A percentile compares a stretch with the other conserved stretches of the same genome.
These are phyloP conservation scores for Atherix ibis DNA, from an alignment of 2,888 invertebrate genomes.

Conservation along the genomic window DNA sequence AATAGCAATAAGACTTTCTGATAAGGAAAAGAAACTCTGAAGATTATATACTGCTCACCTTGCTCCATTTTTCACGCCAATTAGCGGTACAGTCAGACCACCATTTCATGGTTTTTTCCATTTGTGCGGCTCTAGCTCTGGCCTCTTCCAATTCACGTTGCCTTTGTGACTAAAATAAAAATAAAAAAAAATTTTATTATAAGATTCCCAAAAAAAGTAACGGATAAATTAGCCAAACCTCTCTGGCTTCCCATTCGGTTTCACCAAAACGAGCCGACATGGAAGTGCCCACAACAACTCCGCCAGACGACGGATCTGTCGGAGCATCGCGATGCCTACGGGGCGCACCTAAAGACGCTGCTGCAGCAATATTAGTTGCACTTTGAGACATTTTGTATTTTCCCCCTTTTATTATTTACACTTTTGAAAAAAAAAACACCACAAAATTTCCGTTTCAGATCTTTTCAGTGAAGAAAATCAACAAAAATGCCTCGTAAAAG, in stretches of 20 bases:
- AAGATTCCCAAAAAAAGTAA: neutral
- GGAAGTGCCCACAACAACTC: constrained; percentile 15
- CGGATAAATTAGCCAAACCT: too few relatives aligned
- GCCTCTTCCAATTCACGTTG: constrained; percentile 82
- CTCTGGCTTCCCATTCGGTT: constrained; percentile 32
- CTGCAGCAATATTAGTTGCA: constrained; percentile 15
- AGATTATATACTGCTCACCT: too few relatives aligned
- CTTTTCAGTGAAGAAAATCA: too few relatives aligned
- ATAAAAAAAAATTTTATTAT: neutral
- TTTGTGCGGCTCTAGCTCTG: constrained; percentile 83
- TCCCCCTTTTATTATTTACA: neutral
- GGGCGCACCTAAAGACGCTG: constrained; percentile 16
- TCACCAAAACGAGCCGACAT: constrained; percentile 24
- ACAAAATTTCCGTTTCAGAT: too few relatives aligned
- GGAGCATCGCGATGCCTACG: constrained; percentile 16
- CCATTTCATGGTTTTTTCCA: constrained; percentile 99
- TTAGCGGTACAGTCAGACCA: constrained; percentile 97
- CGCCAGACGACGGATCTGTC: constrained; percentile 14
- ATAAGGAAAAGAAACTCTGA: too few relatives aligned
- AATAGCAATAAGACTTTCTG: too few relatives aligned
- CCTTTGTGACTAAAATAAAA: constrained; percentile 24
- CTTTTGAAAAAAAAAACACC: too few relatives aligned
- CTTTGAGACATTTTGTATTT: constrained; percentile 16
- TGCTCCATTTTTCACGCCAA: constrained; percentile 93
- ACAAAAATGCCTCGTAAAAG: too few relatives aligned